Evolutionary conservation across 2,113 vertebrate species (phyloP).

Genomic region (Tor tambroides): DNA sequence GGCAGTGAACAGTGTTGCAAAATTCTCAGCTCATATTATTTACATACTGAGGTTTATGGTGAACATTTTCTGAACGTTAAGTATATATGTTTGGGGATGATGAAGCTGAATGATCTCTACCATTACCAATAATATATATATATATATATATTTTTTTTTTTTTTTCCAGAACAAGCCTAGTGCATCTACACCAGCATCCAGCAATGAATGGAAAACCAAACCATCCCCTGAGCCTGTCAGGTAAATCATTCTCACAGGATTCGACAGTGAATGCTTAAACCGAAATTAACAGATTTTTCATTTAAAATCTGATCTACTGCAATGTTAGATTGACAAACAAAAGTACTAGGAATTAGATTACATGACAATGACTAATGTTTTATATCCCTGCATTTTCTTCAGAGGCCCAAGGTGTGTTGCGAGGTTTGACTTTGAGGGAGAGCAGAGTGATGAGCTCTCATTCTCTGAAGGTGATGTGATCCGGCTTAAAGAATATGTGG

Average conservation of each 20-base stretch:
- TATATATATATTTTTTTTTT: not conserved
- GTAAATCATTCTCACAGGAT: not conserved
- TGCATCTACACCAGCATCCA: not conserved
- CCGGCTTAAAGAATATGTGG: constrained; percentile 83
- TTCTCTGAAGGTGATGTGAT: constrained; percentile 92
- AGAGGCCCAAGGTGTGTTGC: constrained; percentile 88
- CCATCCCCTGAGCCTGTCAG: not conserved
- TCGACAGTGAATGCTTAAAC: not conserved
- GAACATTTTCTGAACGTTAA: not conserved
- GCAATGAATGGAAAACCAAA: constrained; percentile 11
- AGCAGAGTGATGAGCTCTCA: constrained; percentile 88
- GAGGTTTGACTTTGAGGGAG: constrained; percentile 90
- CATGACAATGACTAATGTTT: not conserved
- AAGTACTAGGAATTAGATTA: no score
- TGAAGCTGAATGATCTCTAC: not conserved
- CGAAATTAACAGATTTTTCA: not conserved
- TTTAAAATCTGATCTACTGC: not conserved
- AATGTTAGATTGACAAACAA: not conserved
- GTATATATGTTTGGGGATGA: no score
- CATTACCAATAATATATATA: not conserved
- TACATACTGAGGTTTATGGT: not conserved
- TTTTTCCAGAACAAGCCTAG: constrained; percentile 8
- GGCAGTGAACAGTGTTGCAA: not conserved
- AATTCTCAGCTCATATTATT: not conserved
- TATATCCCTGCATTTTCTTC: constrained; percentile 34